Base-by-base conservation (phyloP, 2,888 invertebrate species). In the Ceraclea dissimilis region DNA sequence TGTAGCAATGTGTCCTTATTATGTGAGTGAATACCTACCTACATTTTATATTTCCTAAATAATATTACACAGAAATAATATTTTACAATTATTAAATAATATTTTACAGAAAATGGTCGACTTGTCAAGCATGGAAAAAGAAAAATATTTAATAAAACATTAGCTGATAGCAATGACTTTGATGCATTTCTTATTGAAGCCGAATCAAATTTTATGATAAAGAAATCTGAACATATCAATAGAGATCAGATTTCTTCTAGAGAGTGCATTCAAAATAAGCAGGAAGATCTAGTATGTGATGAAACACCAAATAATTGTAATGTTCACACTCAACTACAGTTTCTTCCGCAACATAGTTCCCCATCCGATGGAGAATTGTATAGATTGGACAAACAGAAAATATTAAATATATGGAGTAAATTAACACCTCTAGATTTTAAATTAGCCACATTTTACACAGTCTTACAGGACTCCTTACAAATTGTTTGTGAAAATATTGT, bases 401-500 rank as follows among this genome's bases (percentile, higher is more conserved):
- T 43, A 43, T 51, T 51, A 17, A 22, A 33, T 13, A 22, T 59
- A 4, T 62, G 62, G 63, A 63, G 26, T 67, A 67, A 52, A 61
- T 64, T 17, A 55, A 64, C 20, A 68, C 69, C 59, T 64, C 66
- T 54, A 62, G 66, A 68, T 56, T 75, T 43, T 67, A 69, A 67
- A 66, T 68, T 66, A 63, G 78, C 54, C 64, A 70, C 65, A 70
- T 72, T 69, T 59, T 73, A 70, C 59, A 71, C 74, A 20, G 70
- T 75, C 11, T 67, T 81, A 59, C 82, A 82, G 70, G 73, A 73
- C 52, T 56, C 57, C 69, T 70, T 70, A 60, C 76, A 87, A 79
- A 74, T 69, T 62, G 66, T 80, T 49, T 80, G 79, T 63, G 81
- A 82, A 67, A 79, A 79, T 66, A 56, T 82, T 22, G 69, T 81